Evolutionary conservation across 2,888 invertebrate genomes (phyloP), one percentile per base, ranked within the genome.

Genomic region (Beris chalybata): DNA sequence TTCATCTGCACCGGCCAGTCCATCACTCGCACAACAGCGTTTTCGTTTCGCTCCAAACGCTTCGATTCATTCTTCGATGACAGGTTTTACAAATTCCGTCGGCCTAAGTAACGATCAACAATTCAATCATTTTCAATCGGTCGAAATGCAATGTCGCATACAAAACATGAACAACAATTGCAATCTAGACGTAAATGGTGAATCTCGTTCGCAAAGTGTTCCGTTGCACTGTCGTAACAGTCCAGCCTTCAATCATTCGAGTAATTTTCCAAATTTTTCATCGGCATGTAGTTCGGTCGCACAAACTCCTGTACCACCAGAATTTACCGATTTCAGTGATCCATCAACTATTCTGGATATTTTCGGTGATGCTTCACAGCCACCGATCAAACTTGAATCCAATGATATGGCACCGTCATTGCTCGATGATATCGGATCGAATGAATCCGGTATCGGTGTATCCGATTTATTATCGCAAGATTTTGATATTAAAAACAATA

Each of bases 201-300:
- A 74, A 71, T 71, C 69, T 52, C 83, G 93, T 63, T 92, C 92
- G 6, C 92, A 92, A 74, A 92, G 92, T 12, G 93, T 92, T 57
- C 93, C 93, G 0, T 78, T 90, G 22, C 87, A 87, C 74, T 84
- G 71, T 44, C 71, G 71, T 31, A 71, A 70, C 31, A 72, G 71
- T 68, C 77, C 78, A 31, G 74, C 74, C 38, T 78, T 78, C 64
- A 77, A 75, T 72, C 75, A 76, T 5, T 71, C 70, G 9, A 67
- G 71, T 5, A 73, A 71, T 75, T 70, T 74, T 67, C 64, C 71
- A 13, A 70, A 70, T 13, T 73, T 71, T 66, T 70, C 71, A 7
- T 82, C 88, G 5, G 85, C 86, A 0, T 86, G 85, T 53, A 88
- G 86, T 64, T 88, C 88, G 7, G 84, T 88, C 48, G 86, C 87